phyloP scores from a whole-genome alignment of 2,113 vertebrate genomes.

The Gorsachius goisagi region DNA sequence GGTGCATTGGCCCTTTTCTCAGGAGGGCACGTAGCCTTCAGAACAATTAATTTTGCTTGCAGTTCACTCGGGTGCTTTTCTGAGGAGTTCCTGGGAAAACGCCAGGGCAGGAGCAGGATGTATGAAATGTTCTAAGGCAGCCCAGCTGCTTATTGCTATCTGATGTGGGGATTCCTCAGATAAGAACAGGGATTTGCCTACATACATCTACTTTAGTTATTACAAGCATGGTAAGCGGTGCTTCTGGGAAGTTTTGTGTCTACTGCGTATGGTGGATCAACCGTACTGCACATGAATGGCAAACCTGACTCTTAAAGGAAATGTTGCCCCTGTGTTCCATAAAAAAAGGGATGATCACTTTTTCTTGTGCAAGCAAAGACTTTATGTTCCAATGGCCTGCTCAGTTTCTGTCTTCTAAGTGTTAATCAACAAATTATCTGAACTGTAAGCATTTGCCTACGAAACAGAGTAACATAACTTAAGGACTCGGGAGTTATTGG shows the following conservation, averaged over 20 bases:
- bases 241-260: background rate
- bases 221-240: background rate
- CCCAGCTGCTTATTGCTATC: background rate
- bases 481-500: background rate
- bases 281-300: rapidly evolving
- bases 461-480: background rate
- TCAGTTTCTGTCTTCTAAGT: background rate
- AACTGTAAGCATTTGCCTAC: background rate
- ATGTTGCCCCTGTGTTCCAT: background rate
- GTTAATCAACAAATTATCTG: background rate
- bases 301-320: background rate
- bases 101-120: background rate
- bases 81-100: background rate
- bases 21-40: background rate
- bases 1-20: background rate
- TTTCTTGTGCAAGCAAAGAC: background rate
- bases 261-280: background rate
- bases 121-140: background rate
- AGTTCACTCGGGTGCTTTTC: background rate
- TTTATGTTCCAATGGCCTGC: background rate
- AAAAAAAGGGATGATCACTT: background rate
- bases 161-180: background rate
- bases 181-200: background rate
- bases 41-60: background rate
- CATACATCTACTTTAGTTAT: background rate